Conservation (phyloP, 1,140 invertebrate species). For the Epicauta chinensis region DNA sequence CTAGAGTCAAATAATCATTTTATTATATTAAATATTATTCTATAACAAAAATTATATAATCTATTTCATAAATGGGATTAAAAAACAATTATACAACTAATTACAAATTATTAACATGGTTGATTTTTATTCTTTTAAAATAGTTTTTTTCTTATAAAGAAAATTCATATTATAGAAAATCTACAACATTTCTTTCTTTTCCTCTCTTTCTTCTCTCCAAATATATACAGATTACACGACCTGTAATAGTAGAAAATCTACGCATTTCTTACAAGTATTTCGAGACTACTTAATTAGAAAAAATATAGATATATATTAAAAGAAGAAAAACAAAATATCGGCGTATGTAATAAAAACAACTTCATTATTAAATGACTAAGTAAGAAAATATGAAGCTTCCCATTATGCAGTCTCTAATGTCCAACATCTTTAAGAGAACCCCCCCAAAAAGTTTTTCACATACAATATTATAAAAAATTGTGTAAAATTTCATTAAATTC, state of each 20-base stretch:
- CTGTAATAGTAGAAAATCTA: constrained; percentile 31
- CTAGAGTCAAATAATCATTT: constrained; percentile 30
- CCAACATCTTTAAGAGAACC: background rate
- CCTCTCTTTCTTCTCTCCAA: too few relatives aligned
- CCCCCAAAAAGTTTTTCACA: background rate
- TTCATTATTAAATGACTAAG: constrained; percentile 9
- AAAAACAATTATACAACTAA: constrained; percentile 43
- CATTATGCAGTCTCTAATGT: constrained; percentile 13
- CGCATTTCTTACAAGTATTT: constrained; percentile 22
- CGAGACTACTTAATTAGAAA: constrained; percentile 9
- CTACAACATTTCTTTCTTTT: constrained; percentile 31
- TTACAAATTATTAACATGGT: constrained; percentile 38
- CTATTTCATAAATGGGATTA: constrained; percentile 35
- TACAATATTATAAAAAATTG: constrained; percentile 7
- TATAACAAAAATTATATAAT: constrained; percentile 44
- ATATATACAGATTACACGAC: constrained; percentile 6
- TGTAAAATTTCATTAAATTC: background rate
- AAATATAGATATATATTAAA: constrained; percentile 18
- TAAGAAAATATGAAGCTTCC: constrained; percentile 24
- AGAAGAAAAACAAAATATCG: background rate
- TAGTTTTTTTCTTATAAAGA: constrained; percentile 43
- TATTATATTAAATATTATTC: constrained; percentile 43
- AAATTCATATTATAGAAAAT: constrained; percentile 38
- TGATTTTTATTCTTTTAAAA: constrained; percentile 29
- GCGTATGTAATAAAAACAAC: constrained; percentile 16